phyloP scores from a whole-genome alignment of 2,113 vertebrate species.

The Camelus dromedarius region DNA sequence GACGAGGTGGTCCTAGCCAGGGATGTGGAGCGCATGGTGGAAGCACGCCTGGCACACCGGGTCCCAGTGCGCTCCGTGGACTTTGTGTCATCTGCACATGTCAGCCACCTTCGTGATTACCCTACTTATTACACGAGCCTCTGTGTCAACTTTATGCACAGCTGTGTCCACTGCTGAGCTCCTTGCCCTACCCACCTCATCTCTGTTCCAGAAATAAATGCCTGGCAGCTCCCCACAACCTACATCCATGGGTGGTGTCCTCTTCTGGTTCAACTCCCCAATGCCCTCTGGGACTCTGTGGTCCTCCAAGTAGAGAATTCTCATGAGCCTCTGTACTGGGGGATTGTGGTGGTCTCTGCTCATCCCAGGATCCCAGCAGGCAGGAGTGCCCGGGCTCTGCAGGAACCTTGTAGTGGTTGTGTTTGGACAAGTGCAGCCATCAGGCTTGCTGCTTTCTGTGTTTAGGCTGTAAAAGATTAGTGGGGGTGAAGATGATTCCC shows the following conservation, averaged over 20 bases:
- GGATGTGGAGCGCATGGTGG: conserved; percentile 91
- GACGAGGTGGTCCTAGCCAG: conserved; percentile 91
- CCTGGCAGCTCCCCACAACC: not conserved
- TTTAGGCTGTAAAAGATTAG: not conserved
- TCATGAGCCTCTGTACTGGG: not conserved
- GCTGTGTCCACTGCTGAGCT: conserved; percentile 85
- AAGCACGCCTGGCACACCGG: conserved; percentile 84
- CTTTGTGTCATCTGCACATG: conserved; percentile 93
- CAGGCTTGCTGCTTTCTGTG: not conserved
- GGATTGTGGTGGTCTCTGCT: not conserved
- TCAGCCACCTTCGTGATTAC: conserved; percentile 92
- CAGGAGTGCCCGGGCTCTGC: not conserved
- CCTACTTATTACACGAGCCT: conserved; percentile 92
- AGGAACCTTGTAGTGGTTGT: not conserved
- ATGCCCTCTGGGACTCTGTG: not conserved
- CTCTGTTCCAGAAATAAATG: conserved; percentile 71
- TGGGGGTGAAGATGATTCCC: not conserved
- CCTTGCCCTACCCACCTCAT: not conserved
- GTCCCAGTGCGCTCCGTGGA: conserved; percentile 91
- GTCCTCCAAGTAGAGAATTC: not conserved
- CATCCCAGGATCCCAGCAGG: not conserved
- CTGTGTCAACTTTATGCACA: conserved; percentile 90
- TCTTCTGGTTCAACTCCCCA: not conserved
- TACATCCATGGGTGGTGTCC: not conserved
- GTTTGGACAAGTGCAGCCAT: not conserved